These are phyloP conservation scores for Ciconia maguari DNA, from an alignment of 2,113 vertebrate species.

Conservation along the genomic window DNA sequence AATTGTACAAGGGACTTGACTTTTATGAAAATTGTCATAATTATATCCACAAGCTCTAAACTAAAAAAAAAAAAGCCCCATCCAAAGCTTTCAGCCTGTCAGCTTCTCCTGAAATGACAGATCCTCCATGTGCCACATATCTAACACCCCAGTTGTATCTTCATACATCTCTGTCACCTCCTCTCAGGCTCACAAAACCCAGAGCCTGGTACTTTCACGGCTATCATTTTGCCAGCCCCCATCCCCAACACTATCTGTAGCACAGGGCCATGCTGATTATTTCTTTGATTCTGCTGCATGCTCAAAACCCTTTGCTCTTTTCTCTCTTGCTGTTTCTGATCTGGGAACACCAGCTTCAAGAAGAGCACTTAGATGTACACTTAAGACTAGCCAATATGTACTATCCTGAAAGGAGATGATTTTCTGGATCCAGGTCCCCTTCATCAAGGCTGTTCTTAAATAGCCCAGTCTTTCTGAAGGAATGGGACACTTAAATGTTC, in stretches of 20 bases:
- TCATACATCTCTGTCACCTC: slow-evolving; percentile 44
- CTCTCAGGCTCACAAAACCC: slow-evolving; percentile 44
- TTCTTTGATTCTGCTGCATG: neutral
- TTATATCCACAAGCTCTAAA: slow-evolving; percentile 26
- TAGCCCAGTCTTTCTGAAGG: neutral
- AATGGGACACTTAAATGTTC: neutral
- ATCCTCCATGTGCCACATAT: neutral
- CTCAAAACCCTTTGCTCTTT: neutral
- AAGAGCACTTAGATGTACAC: neutral
- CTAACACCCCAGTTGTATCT: slow-evolving; percentile 56
- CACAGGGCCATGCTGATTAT: neutral
- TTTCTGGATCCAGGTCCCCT: neutral
- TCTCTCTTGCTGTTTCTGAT: neutral
- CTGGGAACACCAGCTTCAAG: neutral
- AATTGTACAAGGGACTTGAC: neutral
- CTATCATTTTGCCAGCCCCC: neutral
- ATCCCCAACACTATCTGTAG: neutral
- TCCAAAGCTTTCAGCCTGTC: slow-evolving; percentile 23
- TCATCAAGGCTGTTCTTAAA: neutral
- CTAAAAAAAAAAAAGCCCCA: neutral
- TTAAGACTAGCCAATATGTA: neutral
- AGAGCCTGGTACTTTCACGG: neutral
- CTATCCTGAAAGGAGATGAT: neutral
- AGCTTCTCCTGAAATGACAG: slow-evolving; percentile 34
- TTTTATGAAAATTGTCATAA: slow-evolving; percentile 12